Percentiles rank a stretch among this genome's conserved stretches.
These are phyloP conservation scores for Cirrhinus molitorella DNA, from an alignment of 2,797 vertebrate genomes.

Conservation along the genomic window DNA sequence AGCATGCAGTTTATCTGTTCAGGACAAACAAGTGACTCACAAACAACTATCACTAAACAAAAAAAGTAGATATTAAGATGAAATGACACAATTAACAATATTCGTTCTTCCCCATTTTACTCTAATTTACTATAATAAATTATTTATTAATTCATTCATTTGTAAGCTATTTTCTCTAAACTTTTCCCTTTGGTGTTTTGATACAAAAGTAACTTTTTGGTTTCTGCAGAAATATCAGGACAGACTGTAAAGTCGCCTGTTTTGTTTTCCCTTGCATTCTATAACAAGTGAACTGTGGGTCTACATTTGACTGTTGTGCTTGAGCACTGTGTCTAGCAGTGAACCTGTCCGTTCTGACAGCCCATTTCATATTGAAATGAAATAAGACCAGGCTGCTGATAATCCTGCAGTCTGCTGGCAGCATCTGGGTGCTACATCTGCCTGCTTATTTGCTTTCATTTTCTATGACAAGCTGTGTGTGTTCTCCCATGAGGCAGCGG, in stretches of 20 bases:
- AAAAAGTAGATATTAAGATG: too few relatives aligned
- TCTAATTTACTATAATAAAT: too few relatives aligned
- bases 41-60: too few relatives aligned
- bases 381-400: conserved; percentile 34
- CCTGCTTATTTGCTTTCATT: conserved; percentile 45
- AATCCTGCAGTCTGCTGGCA: conserved; percentile 25
- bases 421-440: conserved; percentile 41
- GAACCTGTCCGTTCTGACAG: conserved; percentile 30
- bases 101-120: too few relatives aligned
- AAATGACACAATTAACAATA: too few relatives aligned
- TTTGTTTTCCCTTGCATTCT: neutral
- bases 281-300: neutral
- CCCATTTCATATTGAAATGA: conserved; percentile 24
- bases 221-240: neutral
- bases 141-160: too few relatives aligned
- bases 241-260: neutral
- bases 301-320: conserved; percentile 9
- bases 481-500: conserved; percentile 24
- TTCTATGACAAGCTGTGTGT: conserved; percentile 28
- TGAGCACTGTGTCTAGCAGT: conserved; percentile 7
- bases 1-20: too few relatives aligned
- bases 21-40: too few relatives aligned
- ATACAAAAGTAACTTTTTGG: neutral
- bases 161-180: too few relatives aligned
- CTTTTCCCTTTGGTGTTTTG: neutral